A percentile compares a stretch with the other conserved stretches of the same genome.
phyloP scores from a whole-genome alignment of 2,113 vertebrate genomes.

The Myotis brandtii region DNA sequence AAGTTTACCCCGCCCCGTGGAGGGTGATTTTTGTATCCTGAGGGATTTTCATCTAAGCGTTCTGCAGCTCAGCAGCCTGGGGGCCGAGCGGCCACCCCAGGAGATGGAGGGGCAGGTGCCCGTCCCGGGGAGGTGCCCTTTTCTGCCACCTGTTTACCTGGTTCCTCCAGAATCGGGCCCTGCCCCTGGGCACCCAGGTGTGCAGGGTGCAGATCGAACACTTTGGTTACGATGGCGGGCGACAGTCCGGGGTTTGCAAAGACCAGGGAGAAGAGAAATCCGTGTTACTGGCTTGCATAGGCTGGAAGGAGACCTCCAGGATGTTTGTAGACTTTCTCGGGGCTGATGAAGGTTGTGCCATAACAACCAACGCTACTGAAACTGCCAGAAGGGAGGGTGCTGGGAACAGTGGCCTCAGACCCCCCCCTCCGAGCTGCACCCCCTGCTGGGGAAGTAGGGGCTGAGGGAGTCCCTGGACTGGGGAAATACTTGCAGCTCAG shows the following conservation, averaged over 20 bases:
- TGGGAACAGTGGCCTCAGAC: not conserved
- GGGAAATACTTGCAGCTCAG: not conserved
- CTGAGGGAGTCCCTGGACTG: rapidly evolving
- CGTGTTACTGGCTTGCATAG: not conserved
- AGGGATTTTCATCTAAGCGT: not conserved
- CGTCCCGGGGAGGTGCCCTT: not conserved
- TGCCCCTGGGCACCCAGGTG: no score
- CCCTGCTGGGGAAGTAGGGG: not conserved
- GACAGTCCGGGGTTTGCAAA: not conserved
- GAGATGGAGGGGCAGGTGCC: rapidly evolving
- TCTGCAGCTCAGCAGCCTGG: not conserved
- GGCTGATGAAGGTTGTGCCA: not conserved
- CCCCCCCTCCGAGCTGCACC: rapidly evolving
- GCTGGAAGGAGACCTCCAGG: not conserved
- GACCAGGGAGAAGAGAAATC: not conserved
- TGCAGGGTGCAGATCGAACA: not conserved
- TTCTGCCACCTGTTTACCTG: not conserved
- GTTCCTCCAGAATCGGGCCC: not conserved
- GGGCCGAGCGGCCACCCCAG: not conserved
- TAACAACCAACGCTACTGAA: not conserved
- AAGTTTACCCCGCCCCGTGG: not conserved
- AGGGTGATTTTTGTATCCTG: not conserved
- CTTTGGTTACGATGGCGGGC: no score
- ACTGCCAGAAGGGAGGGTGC: rapidly evolving
- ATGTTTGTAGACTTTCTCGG: not conserved